Percentiles rank a stretch among this genome's conserved stretches.
Conservation (phyloP, 2,888 invertebrate species). For the Melipona beecheii region DNA sequence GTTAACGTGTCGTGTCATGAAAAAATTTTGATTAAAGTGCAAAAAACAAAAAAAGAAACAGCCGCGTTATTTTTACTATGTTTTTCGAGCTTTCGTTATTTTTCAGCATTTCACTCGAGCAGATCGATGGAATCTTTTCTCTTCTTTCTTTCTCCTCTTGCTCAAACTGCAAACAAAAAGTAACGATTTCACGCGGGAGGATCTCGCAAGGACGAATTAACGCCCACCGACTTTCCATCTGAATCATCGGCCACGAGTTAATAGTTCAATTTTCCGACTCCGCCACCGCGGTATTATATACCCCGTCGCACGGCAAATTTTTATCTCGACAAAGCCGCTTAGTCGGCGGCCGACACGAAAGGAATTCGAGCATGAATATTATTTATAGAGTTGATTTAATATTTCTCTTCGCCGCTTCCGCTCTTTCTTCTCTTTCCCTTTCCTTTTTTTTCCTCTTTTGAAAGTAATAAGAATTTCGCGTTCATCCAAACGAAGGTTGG, state of each 20-base stretch:
- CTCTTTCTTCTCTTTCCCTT: not conserved
- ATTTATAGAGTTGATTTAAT: no score
- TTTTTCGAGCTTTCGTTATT: not conserved
- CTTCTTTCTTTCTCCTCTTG: not conserved
- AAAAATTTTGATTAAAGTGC: no score
- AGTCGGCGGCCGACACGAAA: not conserved
- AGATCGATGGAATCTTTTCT: not conserved
- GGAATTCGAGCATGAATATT: constrained; percentile 7
- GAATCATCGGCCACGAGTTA: constrained; percentile 15
- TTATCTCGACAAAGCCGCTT: not conserved
- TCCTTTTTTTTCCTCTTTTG: no score
- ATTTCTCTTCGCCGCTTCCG: not conserved
- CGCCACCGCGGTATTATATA: not conserved
- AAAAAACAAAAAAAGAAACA: no score
- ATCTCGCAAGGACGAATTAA: constrained; percentile 1
- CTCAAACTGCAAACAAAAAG: no score
- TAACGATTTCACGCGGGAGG: no score
- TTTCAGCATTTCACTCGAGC: not conserved
- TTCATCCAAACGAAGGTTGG: no score
- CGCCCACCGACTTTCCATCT: not conserved
- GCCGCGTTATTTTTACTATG: not conserved
- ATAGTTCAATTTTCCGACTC: constrained; percentile 21
- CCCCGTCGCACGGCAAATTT: constrained; percentile 24
- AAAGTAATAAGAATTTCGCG: not conserved
- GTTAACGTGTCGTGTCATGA: no score